Conservation (phyloP, 2,113 vertebrate species). For the Vimba vimba region DNA sequence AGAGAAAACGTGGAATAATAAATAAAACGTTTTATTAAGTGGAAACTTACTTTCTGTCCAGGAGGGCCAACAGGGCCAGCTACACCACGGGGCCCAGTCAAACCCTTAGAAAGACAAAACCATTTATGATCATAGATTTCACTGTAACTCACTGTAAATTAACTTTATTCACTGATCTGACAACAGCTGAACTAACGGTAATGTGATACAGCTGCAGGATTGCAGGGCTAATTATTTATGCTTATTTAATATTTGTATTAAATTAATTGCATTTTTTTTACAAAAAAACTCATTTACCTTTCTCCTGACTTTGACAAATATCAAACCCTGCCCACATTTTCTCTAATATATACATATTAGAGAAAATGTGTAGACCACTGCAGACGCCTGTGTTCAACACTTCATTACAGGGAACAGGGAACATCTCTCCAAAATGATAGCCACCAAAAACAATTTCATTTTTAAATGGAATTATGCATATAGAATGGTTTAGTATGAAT, state of each 20-base stretch:
- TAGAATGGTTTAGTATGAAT: background rate
- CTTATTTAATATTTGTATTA: background rate
- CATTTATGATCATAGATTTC: background rate
- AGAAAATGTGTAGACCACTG: background rate
- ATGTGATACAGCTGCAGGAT: background rate
- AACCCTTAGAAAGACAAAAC: slow-evolving; percentile 76
- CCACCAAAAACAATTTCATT: background rate
- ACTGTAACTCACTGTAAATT: background rate
- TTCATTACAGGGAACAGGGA: background rate
- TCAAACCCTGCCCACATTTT: slow-evolving; percentile 29
- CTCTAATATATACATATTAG: background rate
- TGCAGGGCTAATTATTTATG: background rate
- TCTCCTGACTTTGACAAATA: background rate
- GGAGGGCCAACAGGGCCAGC: slow-evolving; percentile 76
- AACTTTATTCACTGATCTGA: background rate
- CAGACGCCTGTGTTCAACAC: background rate
- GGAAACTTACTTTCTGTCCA: slow-evolving; percentile 84
- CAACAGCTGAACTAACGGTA: background rate
- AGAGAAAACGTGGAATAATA: background rate
- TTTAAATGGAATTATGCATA: background rate
- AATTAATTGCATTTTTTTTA: background rate
- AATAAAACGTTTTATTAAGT: background rate
- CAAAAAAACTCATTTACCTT: background rate
- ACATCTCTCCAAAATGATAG: background rate
- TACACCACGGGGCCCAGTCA: slow-evolving; percentile 87